Conservation (phyloP, 2,113 vertebrate species). For the Grammomys surdaster region DNA sequence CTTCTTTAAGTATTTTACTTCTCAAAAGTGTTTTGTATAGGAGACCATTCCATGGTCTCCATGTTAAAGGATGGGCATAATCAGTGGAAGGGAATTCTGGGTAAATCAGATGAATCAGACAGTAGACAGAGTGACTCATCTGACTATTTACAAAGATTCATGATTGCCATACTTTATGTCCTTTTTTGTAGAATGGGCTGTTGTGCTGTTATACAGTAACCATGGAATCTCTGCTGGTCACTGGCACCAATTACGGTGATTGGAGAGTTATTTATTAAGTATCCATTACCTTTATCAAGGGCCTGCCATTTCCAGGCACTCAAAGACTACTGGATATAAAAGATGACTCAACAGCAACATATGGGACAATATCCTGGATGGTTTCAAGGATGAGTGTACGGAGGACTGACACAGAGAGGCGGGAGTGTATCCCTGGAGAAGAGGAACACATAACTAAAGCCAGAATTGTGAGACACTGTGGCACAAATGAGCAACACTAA, state of each 20-base stretch:
- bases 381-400: neutral
- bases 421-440: neutral
- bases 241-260: neutral
- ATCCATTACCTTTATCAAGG: neutral
- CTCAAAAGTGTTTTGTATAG: conserved; percentile 15
- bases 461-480: neutral
- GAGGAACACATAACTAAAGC: neutral
- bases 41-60: neutral
- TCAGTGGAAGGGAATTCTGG: neutral
- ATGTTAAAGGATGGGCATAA: neutral
- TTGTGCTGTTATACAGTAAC: neutral
- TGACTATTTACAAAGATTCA: neutral
- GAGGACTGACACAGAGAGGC: neutral
- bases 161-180: neutral
- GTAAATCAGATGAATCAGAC: neutral
- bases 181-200: neutral
- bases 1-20: conserved; percentile 45
- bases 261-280: neutral
- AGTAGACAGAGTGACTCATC: neutral
- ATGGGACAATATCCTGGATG: neutral
- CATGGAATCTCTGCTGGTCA: neutral
- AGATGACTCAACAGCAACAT: neutral
- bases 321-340: neutral
- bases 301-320: neutral
- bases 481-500: neutral